phyloP scores from a whole-genome alignment of 1,140 invertebrate genomes.

The Platyura marginata region DNA sequence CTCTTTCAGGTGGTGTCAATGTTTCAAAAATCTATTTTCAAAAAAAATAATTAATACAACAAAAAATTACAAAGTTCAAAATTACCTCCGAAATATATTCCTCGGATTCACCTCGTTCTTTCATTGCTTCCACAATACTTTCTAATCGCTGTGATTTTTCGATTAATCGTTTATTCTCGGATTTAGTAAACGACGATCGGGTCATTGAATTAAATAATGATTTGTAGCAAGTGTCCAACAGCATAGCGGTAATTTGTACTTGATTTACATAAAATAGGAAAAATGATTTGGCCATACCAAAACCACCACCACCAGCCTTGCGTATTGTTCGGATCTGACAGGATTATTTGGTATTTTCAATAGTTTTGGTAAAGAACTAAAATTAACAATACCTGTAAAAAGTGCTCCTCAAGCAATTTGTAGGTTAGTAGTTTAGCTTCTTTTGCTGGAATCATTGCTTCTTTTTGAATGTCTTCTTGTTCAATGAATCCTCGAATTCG shows the following conservation, averaged over 20 bases:
- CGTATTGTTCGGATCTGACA: conserved; percentile 11
- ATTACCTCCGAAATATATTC: conserved; percentile 58
- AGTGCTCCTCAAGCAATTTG: conserved; percentile 62
- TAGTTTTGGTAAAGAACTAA: neutral
- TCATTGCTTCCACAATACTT: conserved; percentile 54
- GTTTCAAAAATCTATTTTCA: conserved; percentile 47
- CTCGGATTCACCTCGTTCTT: conserved; percentile 48
- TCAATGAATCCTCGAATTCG: conserved; percentile 60
- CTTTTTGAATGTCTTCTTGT: conserved; percentile 71
- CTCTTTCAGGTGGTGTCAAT: conserved; percentile 55
- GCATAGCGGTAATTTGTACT: conserved; percentile 46
- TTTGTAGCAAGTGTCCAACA: conserved; percentile 57
- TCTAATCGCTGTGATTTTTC: conserved; percentile 73
- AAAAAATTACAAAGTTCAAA: conserved; percentile 8
- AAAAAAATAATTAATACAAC: conserved; percentile 5
- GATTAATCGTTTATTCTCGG: conserved; percentile 50
- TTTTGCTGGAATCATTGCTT: conserved; percentile 76
- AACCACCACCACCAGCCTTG: conserved; percentile 25
- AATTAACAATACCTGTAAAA: conserved; percentile 61
- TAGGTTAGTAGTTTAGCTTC: conserved; percentile 73
- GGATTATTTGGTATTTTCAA: neutral
- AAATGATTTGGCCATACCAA: conserved; percentile 37
- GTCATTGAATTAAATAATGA: conserved; percentile 50
- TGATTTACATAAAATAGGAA: conserved; percentile 53
- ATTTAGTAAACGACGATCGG: conserved; percentile 37